A percentile compares a stretch with the other conserved stretches of the same genome.
These are phyloP conservation scores for Pantherophis guttatus DNA, from an alignment of 2,113 vertebrate species.

Conservation along the genomic window DNA sequence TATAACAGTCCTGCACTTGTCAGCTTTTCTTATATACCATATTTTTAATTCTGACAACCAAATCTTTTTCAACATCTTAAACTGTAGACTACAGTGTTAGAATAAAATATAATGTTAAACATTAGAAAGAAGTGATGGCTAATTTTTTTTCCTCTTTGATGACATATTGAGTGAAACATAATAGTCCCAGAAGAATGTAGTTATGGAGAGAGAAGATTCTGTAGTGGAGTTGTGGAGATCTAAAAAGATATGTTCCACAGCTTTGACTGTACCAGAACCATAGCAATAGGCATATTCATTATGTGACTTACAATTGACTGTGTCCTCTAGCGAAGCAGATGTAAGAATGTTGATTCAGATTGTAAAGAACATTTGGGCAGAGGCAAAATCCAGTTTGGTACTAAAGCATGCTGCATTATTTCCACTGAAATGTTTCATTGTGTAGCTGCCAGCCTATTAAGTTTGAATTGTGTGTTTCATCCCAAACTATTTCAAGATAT, in stretches of 20 bases:
- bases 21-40: not conserved
- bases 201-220: not conserved
- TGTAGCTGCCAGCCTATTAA: not conserved
- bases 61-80: not conserved
- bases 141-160: not conserved
- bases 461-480: not conserved
- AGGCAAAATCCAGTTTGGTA: not conserved
- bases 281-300: not conserved
- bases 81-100: not conserved
- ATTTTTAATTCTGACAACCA: not conserved
- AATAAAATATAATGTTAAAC: not conserved
- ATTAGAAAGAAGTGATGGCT: not conserved
- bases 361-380: not conserved
- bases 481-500: not conserved
- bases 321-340: not conserved
- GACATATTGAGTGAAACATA: not conserved
- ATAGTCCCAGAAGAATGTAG: not conserved
- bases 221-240: not conserved
- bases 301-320: not conserved
- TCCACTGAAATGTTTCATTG: not conserved
- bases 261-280: not conserved
- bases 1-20: not conserved
- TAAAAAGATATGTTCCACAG: not conserved
- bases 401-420: not conserved
- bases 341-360: not conserved